Base-by-base conservation (phyloP, 2,797 vertebrate species). In the Potorous gilbertii region DNA sequence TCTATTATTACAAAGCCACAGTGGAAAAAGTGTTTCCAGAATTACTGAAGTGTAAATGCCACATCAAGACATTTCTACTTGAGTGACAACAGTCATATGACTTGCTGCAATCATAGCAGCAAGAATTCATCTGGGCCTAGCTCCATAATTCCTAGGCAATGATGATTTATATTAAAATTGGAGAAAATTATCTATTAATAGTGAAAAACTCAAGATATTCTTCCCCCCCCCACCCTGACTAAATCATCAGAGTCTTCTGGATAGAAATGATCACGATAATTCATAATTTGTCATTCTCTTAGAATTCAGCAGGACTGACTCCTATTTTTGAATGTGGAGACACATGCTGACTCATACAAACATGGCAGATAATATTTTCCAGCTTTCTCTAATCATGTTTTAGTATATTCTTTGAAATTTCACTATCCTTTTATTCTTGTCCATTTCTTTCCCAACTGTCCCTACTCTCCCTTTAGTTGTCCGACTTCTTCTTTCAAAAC, bases 401-500 rank as follows among this genome's bases (percentile, higher is more conserved):
- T 16, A 74, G 62, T n/a, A 74, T 16, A 40, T 18, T 40, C 34
- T 18, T 74, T 74, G 62, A 40, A 74, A 40, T 66, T 34, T 66
- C 56, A 46, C 18, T 55, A 16, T 90, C n/a, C 29, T 92, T 87
- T 93, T 3, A 18, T 95, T 74, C 54, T 90, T 90, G 28, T 4
- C 10, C 34, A 54, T 66, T 62, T 59, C 56, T 46, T 40, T 46
- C 56, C 18, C 94, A 16, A 81, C 50, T 55, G 2, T 40, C 1
- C 90, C 55, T 81, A 62, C 16, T 62, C 3, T 3, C 4, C 34
- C 56, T 6, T 12, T 90, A 24, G 81, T 29, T 55, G 40, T 81
- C 50, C 92, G 54, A 74, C 28, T 91, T 95, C 92, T 93, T 40
- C 5, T 90, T 55, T 92, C 90, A 50, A 92, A 54, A 91, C 54